Percentiles rank a stretch among this genome's conserved stretches.
Evolutionary conservation across 1,140 invertebrate genomes (phyloP).

Genomic region (Steinernema feltiae): DNA sequence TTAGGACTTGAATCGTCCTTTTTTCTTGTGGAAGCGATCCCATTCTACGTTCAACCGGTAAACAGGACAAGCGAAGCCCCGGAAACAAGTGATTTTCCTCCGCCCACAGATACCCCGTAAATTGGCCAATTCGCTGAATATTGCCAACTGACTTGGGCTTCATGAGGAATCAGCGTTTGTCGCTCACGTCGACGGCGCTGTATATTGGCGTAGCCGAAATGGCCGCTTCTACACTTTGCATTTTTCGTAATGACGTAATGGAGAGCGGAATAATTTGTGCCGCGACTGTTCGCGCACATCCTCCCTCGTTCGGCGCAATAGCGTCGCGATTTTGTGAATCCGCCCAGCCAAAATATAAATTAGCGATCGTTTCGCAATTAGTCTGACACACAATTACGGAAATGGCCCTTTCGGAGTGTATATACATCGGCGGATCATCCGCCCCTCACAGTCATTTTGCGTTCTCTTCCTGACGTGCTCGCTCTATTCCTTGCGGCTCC

Average conservation of each 20-base stretch:
- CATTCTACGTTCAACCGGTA: too few relatives aligned
- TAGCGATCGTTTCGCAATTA: conserved; percentile 5
- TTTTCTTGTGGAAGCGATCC: too few relatives aligned
- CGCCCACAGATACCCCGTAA: too few relatives aligned
- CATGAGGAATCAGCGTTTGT: background rate
- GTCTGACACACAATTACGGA: conserved; percentile 11
- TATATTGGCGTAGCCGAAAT: background rate
- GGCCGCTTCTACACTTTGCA: background rate
- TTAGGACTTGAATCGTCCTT: too few relatives aligned
- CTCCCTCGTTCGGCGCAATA: background rate
- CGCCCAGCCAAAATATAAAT: conserved; percentile 6
- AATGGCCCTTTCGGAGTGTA: background rate
- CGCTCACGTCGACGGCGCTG: background rate
- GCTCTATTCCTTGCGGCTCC: too few relatives aligned
- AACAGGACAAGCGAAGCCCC: too few relatives aligned
- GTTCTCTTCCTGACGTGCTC: too few relatives aligned
- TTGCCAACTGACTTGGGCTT: background rate
- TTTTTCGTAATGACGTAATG: background rate
- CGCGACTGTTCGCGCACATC: background rate
- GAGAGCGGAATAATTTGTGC: background rate
- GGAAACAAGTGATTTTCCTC: too few relatives aligned
- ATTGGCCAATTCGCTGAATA: background rate
- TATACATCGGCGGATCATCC: background rate
- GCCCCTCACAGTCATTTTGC: background rate
- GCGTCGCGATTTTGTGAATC: background rate